These are phyloP conservation scores for Ophraella communa DNA, from an alignment of 2,888 invertebrate genomes.

Conservation along the genomic window DNA sequence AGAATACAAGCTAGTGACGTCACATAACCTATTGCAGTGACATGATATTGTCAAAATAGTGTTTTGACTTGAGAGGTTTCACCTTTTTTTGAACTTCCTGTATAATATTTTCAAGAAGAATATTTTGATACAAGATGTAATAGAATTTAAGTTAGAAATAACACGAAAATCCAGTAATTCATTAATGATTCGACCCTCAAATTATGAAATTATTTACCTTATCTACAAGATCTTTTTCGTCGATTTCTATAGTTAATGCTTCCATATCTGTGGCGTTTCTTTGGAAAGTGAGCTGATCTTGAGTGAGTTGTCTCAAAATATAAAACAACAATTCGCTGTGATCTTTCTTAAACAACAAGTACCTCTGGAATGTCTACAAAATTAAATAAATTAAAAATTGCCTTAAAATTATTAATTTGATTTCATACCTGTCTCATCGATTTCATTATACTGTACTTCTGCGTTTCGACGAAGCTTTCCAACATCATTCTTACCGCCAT, in stretches of 20 bases:
- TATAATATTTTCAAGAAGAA: too few species aligned
- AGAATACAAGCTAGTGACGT: too few species aligned
- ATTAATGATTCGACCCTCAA: too few species aligned
- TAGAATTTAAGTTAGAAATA: too few species aligned
- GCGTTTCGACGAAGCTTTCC: conserved; percentile 98
- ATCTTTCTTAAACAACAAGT: conserved; percentile 92
- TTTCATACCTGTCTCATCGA: conserved; percentile 83
- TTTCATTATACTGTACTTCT: conserved; percentile 98
- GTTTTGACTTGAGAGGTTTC: too few species aligned
- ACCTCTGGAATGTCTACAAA: conserved; percentile 86
- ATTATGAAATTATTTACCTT: conserved; percentile 46
- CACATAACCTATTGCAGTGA: too few species aligned
- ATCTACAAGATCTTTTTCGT: conserved; percentile 83
- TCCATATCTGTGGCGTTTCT: conserved; percentile 70
- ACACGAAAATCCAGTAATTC: too few species aligned
- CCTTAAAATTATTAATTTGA: not conserved
- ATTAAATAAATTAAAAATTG: conserved; percentile 1
- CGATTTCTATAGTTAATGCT: conserved; percentile 77
- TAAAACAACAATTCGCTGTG: conserved; percentile 96
- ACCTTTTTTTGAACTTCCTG: too few species aligned
- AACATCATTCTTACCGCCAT: conserved; percentile 97
- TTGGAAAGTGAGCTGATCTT: conserved; percentile 89
- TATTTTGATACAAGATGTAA: too few species aligned
- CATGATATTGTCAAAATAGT: too few species aligned
- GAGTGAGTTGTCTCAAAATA: conserved; percentile 88